Evolutionary conservation across 2,797 vertebrate species (phyloP).

Genomic region (Propithecus deckenii): DNA sequence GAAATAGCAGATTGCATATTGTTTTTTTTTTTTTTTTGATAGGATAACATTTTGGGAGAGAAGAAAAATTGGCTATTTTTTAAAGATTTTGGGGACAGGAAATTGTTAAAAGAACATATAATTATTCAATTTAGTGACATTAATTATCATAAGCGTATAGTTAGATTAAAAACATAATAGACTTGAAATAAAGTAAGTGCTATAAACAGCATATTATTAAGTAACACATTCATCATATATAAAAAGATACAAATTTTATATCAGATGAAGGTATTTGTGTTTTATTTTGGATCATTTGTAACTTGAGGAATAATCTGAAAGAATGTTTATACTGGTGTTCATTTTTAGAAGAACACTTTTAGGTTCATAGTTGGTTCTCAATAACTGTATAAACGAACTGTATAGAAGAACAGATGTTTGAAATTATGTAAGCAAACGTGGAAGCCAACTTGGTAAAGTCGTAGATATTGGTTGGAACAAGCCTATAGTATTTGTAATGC

Average conservation of each 20-base stretch:
- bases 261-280: not conserved
- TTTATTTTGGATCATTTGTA: not conserved
- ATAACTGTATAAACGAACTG: not conserved
- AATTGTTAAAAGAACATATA: not conserved
- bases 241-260: not conserved
- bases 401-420: not conserved
- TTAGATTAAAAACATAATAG: not conserved
- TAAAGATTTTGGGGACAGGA: not conserved
- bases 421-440: not conserved
- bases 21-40: not conserved
- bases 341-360: not conserved
- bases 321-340: not conserved
- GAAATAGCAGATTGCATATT: not conserved
- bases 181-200: not conserved
- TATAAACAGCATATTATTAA: not conserved
- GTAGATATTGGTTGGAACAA: not conserved
- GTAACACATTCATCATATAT: not conserved
- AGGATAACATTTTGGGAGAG: not conserved
- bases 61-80: not conserved
- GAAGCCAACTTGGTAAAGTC: not conserved
- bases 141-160: not conserved
- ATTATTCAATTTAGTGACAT: not conserved
- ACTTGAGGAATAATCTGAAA: not conserved
- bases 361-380: not conserved
- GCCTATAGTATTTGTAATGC: not conserved